Percentiles rank a stretch among this genome's conserved stretches.
These are phyloP conservation scores for Harpagus bidentatus DNA, from an alignment of 2,113 vertebrate species.

Conservation along the genomic window DNA sequence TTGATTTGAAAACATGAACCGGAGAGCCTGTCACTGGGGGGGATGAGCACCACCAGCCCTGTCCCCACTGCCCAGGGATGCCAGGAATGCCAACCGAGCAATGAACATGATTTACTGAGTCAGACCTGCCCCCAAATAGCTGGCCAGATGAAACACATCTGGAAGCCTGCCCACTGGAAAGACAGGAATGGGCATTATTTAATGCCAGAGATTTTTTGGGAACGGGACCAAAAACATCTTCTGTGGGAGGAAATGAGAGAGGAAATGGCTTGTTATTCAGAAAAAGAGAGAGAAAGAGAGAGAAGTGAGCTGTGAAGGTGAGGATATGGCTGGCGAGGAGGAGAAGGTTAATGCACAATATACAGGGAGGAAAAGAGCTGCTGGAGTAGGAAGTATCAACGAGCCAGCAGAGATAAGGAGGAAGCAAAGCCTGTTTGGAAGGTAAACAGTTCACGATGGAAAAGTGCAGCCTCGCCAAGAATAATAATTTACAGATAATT, in stretches of 20 bases:
- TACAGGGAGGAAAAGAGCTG: not conserved
- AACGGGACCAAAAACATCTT: conserved; percentile 81
- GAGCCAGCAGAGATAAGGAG: conserved; percentile 55
- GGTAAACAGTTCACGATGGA: conserved; percentile 60
- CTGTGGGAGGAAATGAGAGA: conserved; percentile 79
- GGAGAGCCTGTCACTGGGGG: not conserved
- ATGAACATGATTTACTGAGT: not conserved
- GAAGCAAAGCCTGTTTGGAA: conserved; percentile 49
- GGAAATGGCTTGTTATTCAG: conserved; percentile 79
- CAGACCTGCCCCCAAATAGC: not conserved
- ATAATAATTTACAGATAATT: conserved; percentile 69
- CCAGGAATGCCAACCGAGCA: not conserved
- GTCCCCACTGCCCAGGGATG: not conserved
- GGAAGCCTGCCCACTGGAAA: conserved; percentile 73
- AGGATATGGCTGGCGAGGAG: conserved; percentile 1
- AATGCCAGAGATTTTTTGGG: conserved; percentile 75
- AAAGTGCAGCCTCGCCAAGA: conserved; percentile 57
- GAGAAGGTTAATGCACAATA: not conserved
- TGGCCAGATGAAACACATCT: conserved; percentile 60
- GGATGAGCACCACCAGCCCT: not conserved
- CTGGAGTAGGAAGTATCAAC: conserved; percentile 42
- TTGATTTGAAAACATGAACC: conserved; percentile 17
- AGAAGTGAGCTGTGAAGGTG: conserved; percentile 62
- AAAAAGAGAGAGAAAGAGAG: conserved; percentile 55
- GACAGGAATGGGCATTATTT: conserved; percentile 67